Evolutionary conservation across 2,797 vertebrate genomes (phyloP), one percentile per base, ranked within the genome.

Genomic region (Coreius guichenoti): DNA sequence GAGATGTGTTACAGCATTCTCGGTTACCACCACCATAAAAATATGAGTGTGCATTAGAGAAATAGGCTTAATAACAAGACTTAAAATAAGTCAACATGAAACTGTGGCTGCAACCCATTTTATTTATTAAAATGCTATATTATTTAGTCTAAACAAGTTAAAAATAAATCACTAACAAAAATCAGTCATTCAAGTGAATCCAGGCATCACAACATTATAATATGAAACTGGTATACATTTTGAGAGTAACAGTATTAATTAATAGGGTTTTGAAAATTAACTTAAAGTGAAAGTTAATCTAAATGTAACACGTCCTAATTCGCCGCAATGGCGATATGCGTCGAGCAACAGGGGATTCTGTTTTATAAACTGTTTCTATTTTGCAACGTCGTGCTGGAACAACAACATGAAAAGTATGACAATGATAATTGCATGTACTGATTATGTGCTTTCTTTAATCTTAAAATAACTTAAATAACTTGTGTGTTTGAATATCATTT

Each of bases 261-360:
- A 45, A 47, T 14, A 47, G 11, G 45, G 45, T 13, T 47, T 47
- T 47, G 13, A 47, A 47, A 47, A 13, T 13, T 5, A 13, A 61
- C 23, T 61, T 58, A n/a, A n/a, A 58, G 21, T n/a, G 54, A 11
- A 56, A 23, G 8, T 8, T 56, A 56, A 56, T 9, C 23, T 56
- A 23, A 9, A 56, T 26, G 11, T 26, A 2, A 26, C 11, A 58
- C 56, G 56, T 5, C 56, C 56, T 12, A 12, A 13, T 9, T 9
- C 23, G 3, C 8, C 8, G 0, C 1, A 9, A 56, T 0, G 3
- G 54, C 21, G 8, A 58, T n/a, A 58, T 2, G 23, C 2, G 3
- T 12, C 1, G 4, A 49, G 14, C 14, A 49, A 49, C 47, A 16
- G 14, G 43, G 39, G 19, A 54, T 54, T 54, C 51, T 54, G 3